Evolutionary conservation across 1,140 invertebrate species (phyloP).

Genomic region (Anagrus nilaparvatae): DNA sequence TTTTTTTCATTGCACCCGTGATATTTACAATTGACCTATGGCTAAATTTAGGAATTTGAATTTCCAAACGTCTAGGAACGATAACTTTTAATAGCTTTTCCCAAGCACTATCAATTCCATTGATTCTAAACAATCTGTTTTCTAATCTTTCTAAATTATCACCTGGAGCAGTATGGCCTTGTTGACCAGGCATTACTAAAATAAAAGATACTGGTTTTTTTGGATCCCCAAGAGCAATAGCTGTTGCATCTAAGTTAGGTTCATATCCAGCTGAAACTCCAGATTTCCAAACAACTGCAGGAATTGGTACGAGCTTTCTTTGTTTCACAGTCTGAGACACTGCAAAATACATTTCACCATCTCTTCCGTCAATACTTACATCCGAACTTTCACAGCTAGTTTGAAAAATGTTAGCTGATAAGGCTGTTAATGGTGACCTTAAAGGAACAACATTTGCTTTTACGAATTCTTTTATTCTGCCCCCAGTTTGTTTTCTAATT

Average conservation of each 20-base stretch:
- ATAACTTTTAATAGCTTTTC: conserved; percentile 59
- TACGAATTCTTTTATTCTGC: conserved; percentile 64
- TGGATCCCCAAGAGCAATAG: conserved; percentile 58
- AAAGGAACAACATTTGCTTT: conserved; percentile 58
- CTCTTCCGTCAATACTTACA: conserved; percentile 59
- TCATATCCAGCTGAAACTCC: conserved; percentile 75
- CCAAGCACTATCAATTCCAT: conserved; percentile 60
- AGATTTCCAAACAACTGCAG: conserved; percentile 63
- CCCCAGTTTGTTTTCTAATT: conserved; percentile 66
- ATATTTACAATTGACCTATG: conserved; percentile 72
- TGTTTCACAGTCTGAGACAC: conserved; percentile 67
- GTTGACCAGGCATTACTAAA: conserved; percentile 68
- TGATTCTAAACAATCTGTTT: conserved; percentile 52
- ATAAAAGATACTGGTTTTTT: conserved; percentile 65
- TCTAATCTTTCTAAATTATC: conserved; percentile 66
- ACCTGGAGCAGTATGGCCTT: conserved; percentile 60
- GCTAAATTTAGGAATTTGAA: conserved; percentile 73
- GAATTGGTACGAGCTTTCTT: conserved; percentile 66
- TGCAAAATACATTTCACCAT: conserved; percentile 77
- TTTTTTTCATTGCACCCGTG: conserved; percentile 59
- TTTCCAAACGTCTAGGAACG: conserved; percentile 61
- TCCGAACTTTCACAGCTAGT: conserved; percentile 65
- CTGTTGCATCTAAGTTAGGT: conserved; percentile 68
- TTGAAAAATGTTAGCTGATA: conserved; percentile 70
- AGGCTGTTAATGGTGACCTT: conserved; percentile 62